A percentile compares a stretch with the other conserved stretches of the same genome.
phyloP scores from a whole-genome alignment of 2,797 vertebrate species.

The Ambastaia sidthimunki region DNA sequence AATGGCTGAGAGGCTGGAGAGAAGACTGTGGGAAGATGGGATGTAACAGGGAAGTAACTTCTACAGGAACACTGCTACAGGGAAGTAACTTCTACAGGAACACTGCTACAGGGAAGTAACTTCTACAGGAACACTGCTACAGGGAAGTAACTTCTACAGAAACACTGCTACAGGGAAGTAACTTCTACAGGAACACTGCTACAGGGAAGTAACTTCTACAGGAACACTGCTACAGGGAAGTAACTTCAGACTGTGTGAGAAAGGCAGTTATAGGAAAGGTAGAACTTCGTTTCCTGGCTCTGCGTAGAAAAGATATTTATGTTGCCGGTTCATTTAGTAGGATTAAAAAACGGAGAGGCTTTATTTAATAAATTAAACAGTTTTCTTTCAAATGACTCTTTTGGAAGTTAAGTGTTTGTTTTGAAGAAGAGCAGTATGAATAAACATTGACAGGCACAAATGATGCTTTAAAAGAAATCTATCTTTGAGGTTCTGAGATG shows the following conservation, averaged over 20 bases:
- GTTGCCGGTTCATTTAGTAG: conserved; percentile 12
- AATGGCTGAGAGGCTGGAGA: conserved; percentile 27
- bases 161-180: no score
- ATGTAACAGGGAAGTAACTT: no score
- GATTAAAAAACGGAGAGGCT: conserved; percentile 29
- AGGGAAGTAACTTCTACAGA: no score
- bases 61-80: no score
- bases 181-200: no score
- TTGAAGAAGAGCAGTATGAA: conserved; percentile 15
- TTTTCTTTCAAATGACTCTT: conserved; percentile 10
- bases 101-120: no score
- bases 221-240: background rate
- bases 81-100: no score
- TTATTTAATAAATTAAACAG: conserved; percentile 31
- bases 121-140: no score
- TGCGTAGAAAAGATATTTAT: conserved; percentile 3
- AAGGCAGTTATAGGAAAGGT: background rate
- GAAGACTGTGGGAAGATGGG: conserved; percentile 28
- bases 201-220: no score
- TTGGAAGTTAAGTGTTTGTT: conserved; percentile 17
- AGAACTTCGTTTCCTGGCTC: conserved; percentile 7
- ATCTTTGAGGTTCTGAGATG: conserved; percentile 30
- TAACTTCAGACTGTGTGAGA: conserved; percentile 10
- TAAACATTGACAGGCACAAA: conserved; percentile 22
- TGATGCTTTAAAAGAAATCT: conserved; percentile 19